phyloP scores from a whole-genome alignment of 2,797 vertebrate species.

The Bucorvus abyssinicus region DNA sequence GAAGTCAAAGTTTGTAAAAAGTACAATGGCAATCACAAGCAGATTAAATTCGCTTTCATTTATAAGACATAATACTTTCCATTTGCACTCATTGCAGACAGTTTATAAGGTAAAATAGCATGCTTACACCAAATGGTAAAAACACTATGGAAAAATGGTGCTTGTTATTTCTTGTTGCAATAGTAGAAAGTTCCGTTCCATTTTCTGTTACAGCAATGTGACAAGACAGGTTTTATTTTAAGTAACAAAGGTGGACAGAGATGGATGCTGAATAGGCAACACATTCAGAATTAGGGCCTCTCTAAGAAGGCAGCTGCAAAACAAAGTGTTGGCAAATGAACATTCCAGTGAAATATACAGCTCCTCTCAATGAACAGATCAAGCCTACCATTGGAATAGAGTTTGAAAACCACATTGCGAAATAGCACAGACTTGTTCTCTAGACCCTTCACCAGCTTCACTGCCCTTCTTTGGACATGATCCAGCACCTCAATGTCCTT shows the following conservation, averaged over 20 bases:
- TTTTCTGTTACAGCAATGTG: not conserved
- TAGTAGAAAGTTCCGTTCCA: not conserved
- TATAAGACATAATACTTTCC: constrained; percentile 23
- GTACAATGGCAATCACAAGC: not conserved
- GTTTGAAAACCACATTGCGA: not conserved
- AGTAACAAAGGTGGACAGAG: not conserved
- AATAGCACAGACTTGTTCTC: not conserved
- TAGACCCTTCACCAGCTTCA: too few species aligned
- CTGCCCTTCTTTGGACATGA: too few species aligned
- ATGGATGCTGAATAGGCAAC: not conserved
- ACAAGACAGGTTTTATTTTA: not conserved
- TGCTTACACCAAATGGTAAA: not conserved
- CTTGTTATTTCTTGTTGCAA: not conserved
- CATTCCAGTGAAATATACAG: not conserved
- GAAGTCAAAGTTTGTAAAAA: not conserved
- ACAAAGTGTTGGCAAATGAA: not conserved
- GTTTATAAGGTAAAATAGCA: not conserved
- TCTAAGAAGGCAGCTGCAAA: not conserved
- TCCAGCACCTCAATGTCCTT: too few species aligned
- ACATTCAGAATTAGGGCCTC: not conserved
- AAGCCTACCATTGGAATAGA: not conserved
- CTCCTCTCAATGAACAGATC: not conserved
- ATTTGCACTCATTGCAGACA: not conserved
- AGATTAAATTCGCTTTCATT: constrained; percentile 28
- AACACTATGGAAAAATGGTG: not conserved